Evolutionary conservation across 37 sponge, comb jelly and placozoan species (phyloP).

Genomic region (Theonella swinhoei): DNA sequence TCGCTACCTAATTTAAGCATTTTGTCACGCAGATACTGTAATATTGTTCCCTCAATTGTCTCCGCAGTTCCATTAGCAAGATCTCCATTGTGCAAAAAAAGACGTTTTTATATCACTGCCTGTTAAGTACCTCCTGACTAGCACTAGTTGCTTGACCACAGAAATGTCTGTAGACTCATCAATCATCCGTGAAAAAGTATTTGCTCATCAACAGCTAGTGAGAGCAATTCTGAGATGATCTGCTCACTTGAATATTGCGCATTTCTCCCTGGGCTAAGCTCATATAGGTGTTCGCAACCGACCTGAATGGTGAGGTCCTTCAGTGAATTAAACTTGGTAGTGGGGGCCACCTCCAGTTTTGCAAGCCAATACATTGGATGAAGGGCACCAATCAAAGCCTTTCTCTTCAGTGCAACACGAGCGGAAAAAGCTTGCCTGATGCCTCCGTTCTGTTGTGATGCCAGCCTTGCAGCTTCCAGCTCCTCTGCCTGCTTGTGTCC

Average conservation of each 20-base stretch:
- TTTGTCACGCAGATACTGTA: constrained; percentile 27
- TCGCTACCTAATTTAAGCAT: constrained; percentile 50
- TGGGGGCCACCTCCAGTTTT: constrained; percentile 40
- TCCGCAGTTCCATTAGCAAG: constrained; percentile 40
- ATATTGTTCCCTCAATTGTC: constrained; percentile 34
- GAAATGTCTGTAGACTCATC: constrained; percentile 51
- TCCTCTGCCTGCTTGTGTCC: too few species aligned
- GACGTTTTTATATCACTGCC: constrained; percentile 18
- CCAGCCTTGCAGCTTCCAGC: constrained; percentile 18
- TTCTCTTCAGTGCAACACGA: too few species aligned
- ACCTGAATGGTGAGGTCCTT: constrained; percentile 9
- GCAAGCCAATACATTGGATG: too few species aligned
- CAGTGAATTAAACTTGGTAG: constrained; percentile 46
- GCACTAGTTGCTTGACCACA: constrained; percentile 44
- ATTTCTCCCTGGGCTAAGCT: constrained; percentile 27
- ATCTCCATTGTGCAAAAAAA: constrained; percentile 39
- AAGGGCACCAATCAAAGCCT: too few species aligned
- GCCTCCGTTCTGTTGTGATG: constrained; percentile 31
- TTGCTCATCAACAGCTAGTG: constrained; percentile 37
- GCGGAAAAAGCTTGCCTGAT: too few species aligned
- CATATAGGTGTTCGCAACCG: constrained; percentile 32
- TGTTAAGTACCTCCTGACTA: constrained; percentile 13
- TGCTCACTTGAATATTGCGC: constrained; percentile 36
- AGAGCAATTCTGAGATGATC: constrained; percentile 39
- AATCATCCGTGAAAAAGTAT: constrained; percentile 43